A percentile compares a stretch with the other conserved stretches of the same genome.
These are phyloP conservation scores for Tachina lurida DNA, from an alignment of 2,888 invertebrate genomes.

Conservation along the genomic window DNA sequence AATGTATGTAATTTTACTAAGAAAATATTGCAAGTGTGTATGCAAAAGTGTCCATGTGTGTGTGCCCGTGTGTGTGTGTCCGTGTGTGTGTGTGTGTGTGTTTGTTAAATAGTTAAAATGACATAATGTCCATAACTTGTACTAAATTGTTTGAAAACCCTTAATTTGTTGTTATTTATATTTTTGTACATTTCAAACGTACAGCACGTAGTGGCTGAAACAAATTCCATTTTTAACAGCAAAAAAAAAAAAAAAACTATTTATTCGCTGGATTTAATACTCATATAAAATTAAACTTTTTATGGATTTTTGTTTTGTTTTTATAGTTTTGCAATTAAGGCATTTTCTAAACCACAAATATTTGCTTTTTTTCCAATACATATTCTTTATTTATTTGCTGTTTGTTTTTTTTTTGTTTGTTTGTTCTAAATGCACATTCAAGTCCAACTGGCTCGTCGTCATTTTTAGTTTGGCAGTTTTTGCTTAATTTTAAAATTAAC, in stretches of 20 bases:
- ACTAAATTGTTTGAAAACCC: slow-evolving; percentile 51
- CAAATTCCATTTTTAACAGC: slow-evolving; percentile 38
- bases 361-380: slow-evolving; percentile 52
- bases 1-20: background rate
- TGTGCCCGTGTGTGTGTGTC: background rate
- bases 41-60: background rate
- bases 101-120: slow-evolving; percentile 38
- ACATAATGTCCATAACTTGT: slow-evolving; percentile 55
- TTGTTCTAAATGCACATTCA: slow-evolving; percentile 64
- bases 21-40: background rate
- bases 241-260: slow-evolving; percentile 15
- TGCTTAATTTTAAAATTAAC: slow-evolving; percentile 4
- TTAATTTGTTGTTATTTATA: slow-evolving; percentile 31
- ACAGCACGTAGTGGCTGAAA: slow-evolving; percentile 59
- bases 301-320: slow-evolving; percentile 17
- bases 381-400: background rate
- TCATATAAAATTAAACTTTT: slow-evolving; percentile 20
- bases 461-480: slow-evolving; percentile 49
- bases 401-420: slow-evolving; percentile 10
- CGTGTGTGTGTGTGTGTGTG: background rate
- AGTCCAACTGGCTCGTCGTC: slow-evolving; percentile 63
- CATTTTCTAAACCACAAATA: slow-evolving; percentile 70
- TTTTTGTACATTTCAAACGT: slow-evolving; percentile 54
- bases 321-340: slow-evolving; percentile 61
- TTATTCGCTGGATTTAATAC: slow-evolving; percentile 26